These are phyloP conservation scores for Poecilia velifera DNA, from an alignment of 2,797 vertebrate species.

Conservation along the genomic window DNA sequence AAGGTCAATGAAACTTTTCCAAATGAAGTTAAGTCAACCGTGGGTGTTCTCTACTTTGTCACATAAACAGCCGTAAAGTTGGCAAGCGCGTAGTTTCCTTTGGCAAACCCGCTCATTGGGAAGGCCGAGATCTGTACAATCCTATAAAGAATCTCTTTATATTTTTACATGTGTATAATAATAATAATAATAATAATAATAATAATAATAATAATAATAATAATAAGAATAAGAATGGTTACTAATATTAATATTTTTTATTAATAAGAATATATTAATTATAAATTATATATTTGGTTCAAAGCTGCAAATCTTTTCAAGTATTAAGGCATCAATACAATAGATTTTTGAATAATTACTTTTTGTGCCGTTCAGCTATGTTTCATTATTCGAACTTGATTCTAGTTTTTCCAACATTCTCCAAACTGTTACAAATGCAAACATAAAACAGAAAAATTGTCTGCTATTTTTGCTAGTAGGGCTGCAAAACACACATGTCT, in stretches of 20 bases:
- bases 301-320: background rate
- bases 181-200: background rate
- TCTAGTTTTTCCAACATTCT: background rate
- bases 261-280: background rate
- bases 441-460: background rate
- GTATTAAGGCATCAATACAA: background rate
- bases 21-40: constrained; percentile 64
- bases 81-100: constrained; percentile 45
- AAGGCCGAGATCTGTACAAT: constrained; percentile 10
- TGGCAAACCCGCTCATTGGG: constrained; percentile 46
- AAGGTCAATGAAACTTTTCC: constrained; percentile 58
- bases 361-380: background rate
- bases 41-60: constrained; percentile 68
- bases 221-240: background rate
- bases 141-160: background rate
- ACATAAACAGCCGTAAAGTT: constrained; percentile 69
- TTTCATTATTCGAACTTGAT: background rate
- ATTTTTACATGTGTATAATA: background rate
- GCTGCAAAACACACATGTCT: no score
- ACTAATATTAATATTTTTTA: background rate
- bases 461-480: no score
- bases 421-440: background rate
- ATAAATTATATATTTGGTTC: background rate
- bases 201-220: background rate
- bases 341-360: background rate